phyloP scores from a whole-genome alignment of 2,888 invertebrate species.

The Agonopterix heracliana region DNA sequence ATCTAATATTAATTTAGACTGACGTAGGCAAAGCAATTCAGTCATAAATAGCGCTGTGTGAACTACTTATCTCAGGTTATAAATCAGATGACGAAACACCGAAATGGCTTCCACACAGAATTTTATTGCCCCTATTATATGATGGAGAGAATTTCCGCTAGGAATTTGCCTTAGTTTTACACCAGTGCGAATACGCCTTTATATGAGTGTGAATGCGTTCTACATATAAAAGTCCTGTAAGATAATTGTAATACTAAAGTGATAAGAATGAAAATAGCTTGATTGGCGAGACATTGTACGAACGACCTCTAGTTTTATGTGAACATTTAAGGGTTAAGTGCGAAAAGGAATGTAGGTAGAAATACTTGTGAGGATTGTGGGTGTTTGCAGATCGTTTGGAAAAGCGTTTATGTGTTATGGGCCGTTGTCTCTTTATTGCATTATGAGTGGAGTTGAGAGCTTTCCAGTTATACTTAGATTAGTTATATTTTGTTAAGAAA shows the following conservation, averaged over 20 bases:
- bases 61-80: constrained; percentile 17
- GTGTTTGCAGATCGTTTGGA: constrained; percentile 4
- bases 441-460: background rate
- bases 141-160: constrained; percentile 15
- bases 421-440: constrained; percentile 3
- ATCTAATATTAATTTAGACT: too few species aligned
- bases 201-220: too few species aligned
- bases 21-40: too few species aligned
- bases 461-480: background rate
- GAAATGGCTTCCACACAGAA: constrained; percentile 26
- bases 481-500: background rate
- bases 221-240: too few species aligned
- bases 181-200: constrained; percentile 1
- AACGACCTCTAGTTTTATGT: constrained; percentile 43
- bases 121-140: constrained; percentile 38
- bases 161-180: constrained; percentile 20
- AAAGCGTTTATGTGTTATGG: constrained; percentile 6
- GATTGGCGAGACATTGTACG: constrained; percentile 6
- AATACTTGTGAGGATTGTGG: constrained; percentile 1
- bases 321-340: constrained; percentile 13
- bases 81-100: constrained; percentile 31
- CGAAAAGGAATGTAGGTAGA: constrained; percentile 9
- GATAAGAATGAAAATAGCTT: too few species aligned
- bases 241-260: too few species aligned
- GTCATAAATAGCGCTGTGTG: constrained; percentile 8